These are phyloP conservation scores for Motacilla tschutschensis DNA, from an alignment of 2,113 vertebrate species.

Conservation along the genomic window DNA sequence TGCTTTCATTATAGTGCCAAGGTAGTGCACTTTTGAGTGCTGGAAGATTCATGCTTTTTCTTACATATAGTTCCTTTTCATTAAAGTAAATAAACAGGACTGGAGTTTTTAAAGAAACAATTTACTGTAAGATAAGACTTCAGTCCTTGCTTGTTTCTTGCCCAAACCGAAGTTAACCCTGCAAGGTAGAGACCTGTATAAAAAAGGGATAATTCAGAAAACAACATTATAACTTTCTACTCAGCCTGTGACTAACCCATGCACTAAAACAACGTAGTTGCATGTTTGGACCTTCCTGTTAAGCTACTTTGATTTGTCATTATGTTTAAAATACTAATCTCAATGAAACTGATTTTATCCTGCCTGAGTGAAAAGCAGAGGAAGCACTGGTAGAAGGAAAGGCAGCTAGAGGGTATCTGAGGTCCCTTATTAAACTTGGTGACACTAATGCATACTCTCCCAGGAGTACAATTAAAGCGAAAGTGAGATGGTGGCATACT, in stretches of 20 bases:
- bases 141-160: background rate
- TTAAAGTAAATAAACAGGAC: background rate
- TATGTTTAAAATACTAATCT: background rate
- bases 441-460: conserved; percentile 43
- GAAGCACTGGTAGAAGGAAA: background rate
- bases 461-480: conserved; percentile 63
- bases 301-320: background rate
- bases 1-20: background rate
- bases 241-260: background rate
- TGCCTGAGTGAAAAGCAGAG: background rate
- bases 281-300: background rate
- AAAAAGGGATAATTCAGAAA: background rate
- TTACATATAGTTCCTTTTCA: background rate
- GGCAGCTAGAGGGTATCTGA: background rate
- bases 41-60: background rate
- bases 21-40: background rate
- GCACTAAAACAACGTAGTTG: background rate
- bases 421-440: conserved; percentile 42
- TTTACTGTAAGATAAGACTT: background rate
- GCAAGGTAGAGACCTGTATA: background rate
- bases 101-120: background rate
- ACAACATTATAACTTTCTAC: background rate
- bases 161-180: background rate
- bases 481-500: conserved; percentile 20
- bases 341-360: background rate